Conservation (phyloP, 1,140 invertebrate species). For the Rhynchophorus ferrugineus region DNA sequence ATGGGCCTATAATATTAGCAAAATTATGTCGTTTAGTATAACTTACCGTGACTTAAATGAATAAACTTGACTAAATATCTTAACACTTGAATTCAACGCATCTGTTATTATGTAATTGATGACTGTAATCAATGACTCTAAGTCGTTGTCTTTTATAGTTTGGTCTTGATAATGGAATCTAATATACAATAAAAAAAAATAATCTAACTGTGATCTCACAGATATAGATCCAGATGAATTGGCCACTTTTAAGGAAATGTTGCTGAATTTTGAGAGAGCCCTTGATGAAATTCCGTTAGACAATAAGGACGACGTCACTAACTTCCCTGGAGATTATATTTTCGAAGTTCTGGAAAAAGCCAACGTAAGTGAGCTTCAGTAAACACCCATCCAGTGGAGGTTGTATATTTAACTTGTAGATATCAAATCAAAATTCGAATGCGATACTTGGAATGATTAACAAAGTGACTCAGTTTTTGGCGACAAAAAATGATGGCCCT, state of each 20-base stretch:
- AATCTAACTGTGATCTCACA: too few relatives aligned
- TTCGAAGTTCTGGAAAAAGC: conserved; percentile 67
- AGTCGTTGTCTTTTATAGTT: too few relatives aligned
- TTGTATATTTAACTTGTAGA: conserved; percentile 26
- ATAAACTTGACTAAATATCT: too few relatives aligned
- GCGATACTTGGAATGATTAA: conserved; percentile 61
- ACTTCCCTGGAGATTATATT: conserved; percentile 67
- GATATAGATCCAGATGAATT: conserved; percentile 77
- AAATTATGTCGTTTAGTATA: too few relatives aligned
- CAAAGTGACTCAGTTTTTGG: conserved; percentile 70
- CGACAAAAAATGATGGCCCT: conserved; percentile 48
- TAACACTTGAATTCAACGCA: too few relatives aligned
- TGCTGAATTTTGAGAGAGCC: conserved; percentile 70
- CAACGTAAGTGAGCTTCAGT: conserved; percentile 34
- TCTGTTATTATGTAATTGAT: too few relatives aligned
- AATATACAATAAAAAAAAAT: too few relatives aligned
- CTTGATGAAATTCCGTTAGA: conserved; percentile 64
- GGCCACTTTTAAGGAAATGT: conserved; percentile 66
- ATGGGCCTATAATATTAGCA: too few relatives aligned
- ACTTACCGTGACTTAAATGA: too few relatives aligned
- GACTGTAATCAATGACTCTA: too few relatives aligned
- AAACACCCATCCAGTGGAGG: too few relatives aligned
- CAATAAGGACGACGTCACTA: conserved; percentile 45
- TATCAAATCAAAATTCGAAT: conserved; percentile 26
- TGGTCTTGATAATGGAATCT: too few relatives aligned